Conservation (phyloP, 2,888 invertebrate species). For the Stenolophus ochropezus region DNA sequence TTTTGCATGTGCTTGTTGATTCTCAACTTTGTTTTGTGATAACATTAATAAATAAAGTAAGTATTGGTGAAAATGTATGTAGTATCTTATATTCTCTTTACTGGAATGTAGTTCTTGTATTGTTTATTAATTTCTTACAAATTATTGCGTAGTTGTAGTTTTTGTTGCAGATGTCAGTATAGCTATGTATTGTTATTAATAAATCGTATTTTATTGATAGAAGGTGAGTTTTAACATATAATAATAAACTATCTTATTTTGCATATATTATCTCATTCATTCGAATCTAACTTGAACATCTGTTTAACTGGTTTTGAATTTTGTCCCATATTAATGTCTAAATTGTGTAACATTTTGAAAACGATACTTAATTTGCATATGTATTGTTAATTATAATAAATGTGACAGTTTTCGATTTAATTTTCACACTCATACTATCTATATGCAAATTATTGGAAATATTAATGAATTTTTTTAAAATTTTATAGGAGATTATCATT, state of each 20-base stretch:
- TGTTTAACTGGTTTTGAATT: background rate
- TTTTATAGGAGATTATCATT: conserved; percentile 22
- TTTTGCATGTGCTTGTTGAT: no score
- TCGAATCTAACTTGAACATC: background rate
- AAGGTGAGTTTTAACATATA: background rate
- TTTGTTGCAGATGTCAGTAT: background rate
- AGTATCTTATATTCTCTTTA: no score
- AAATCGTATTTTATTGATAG: background rate
- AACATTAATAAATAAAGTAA: no score
- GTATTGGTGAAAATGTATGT: no score
- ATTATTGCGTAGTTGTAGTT: background rate
- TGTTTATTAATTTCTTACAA: no score
- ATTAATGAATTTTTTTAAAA: background rate
- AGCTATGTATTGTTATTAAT: background rate
- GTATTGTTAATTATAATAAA: background rate
- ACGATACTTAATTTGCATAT: background rate
- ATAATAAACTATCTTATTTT: background rate
- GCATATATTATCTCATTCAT: background rate
- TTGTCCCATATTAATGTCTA: background rate
- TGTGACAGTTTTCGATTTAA: background rate
- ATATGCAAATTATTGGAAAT: background rate
- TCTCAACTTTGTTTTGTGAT: no score
- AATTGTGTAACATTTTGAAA: background rate
- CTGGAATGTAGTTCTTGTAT: no score
- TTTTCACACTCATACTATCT: background rate